Percentiles rank a stretch among this genome's conserved stretches.
Evolutionary conservation across 2,888 invertebrate species (phyloP).

Genomic region (Cantharis flavilabris): DNA sequence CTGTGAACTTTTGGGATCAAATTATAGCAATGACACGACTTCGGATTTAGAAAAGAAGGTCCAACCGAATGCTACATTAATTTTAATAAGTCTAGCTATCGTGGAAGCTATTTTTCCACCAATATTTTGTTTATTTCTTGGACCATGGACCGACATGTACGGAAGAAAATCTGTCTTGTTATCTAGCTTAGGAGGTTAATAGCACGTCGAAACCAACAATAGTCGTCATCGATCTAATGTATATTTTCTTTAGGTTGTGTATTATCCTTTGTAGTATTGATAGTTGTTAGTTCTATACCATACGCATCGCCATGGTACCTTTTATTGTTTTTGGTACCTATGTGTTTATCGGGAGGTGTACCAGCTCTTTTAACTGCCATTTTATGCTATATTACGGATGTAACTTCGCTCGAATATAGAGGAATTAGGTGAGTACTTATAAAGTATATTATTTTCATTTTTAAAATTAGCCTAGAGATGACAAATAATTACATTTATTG

Average conservation of each 20-base stretch:
- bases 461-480: not conserved
- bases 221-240: not conserved
- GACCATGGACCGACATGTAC: constrained; percentile 81
- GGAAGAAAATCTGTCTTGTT: constrained; percentile 72
- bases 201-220: constrained; percentile 49
- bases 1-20: constrained; percentile 63
- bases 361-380: constrained; percentile 64
- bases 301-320: constrained; percentile 52
- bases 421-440: constrained; percentile 61
- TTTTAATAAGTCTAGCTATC: constrained; percentile 65
- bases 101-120: constrained; percentile 71
- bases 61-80: constrained; percentile 67
- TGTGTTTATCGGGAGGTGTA: constrained; percentile 65
- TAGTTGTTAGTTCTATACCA: constrained; percentile 18
- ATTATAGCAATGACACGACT: constrained; percentile 59
- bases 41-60: constrained; percentile 60
- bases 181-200: constrained; percentile 60
- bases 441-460: not conserved
- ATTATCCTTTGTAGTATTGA: constrained; percentile 1
- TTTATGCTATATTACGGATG: constrained; percentile 64
- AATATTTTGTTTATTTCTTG: constrained; percentile 71
- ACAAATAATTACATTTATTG: not conserved
- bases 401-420: constrained; percentile 63
- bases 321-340: constrained; percentile 62
- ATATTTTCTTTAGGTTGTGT: constrained; percentile 4